Base-by-base conservation (phyloP, 2,113 vertebrate species). In the Seriola rivoliana region DNA sequence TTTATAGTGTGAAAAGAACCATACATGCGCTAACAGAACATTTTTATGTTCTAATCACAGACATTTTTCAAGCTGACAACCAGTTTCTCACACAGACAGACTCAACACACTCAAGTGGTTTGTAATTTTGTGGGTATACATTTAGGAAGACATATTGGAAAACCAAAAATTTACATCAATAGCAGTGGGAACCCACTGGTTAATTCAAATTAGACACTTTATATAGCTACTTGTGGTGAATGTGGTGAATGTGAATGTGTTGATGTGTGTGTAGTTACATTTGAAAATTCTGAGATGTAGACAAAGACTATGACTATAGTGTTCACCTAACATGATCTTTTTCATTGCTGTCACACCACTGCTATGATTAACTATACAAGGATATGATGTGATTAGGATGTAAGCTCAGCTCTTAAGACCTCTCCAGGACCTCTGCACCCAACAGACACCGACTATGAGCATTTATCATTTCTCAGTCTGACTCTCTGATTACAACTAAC, bases 1-100 rank as follows among this genome's bases (percentile, higher is more conserved):
- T 84, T 57, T 29, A 71, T 14, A 72, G 8, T 9, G 36, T 75
- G 25, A 63, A 71, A 60, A 70, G 52, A 2, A 79, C 38, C 13
- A 19, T 63, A 40, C 2, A 36, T 79, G 21, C 34, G 48, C 9
- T 48, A 8, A 23, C 19, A 19, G 2, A 21, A 3, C 17, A n/a
- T 57, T 17, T 55, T 17, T 38, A 5, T 14, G 14, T 55, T 55
- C 75, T 25, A 5, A 14, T 13, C 4, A 58, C 38, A 0, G 71
- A 62, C 50, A 63, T 16, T 69, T 1, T 21, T 6, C 52, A 52
- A 16, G 34, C 11, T 48, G 4, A 54, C 21, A 21, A 64, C 23
- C 14, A 14, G 25, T 29, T 55, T 59, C 66, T 71, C 11, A 66
- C 19, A 71, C 8, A 52, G n/a, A 25, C 11, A n/a, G 63, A 16